phyloP scores from a whole-genome alignment of 2,113 vertebrate species.

The Hassar affinis region DNA sequence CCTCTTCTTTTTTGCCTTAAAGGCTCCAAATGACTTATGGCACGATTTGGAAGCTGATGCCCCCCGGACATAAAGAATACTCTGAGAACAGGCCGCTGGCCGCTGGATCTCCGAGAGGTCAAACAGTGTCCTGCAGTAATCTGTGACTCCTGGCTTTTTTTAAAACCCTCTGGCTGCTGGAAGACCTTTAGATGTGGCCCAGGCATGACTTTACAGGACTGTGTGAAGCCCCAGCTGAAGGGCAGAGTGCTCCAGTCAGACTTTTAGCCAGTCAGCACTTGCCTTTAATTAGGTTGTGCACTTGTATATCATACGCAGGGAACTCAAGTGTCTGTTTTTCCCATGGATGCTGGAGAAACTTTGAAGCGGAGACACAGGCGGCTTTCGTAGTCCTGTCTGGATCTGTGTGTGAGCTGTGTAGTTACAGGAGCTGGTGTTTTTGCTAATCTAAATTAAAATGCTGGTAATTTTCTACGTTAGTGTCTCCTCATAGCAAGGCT shows the following conservation, averaged over 20 bases:
- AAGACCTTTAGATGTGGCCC: background rate
- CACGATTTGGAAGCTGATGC: background rate
- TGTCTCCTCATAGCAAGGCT: background rate
- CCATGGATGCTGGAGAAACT: background rate
- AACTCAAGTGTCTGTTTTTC: background rate
- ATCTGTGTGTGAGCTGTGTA: background rate
- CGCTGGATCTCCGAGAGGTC: background rate
- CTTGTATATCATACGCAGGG: background rate
- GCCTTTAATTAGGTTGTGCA: conserved; percentile 8
- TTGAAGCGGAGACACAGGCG: background rate
- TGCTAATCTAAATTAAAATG: background rate
- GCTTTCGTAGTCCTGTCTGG: background rate
- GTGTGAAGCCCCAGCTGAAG: conserved; percentile 1
- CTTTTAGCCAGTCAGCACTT: conserved; percentile 26
- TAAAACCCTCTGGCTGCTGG: background rate
- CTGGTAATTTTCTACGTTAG: background rate
- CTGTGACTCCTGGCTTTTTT: background rate
- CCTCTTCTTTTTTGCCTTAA: background rate
- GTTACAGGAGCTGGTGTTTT: background rate
- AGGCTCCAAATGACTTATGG: background rate
- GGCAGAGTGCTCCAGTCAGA: background rate
- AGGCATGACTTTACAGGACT: background rate
- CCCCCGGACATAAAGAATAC: background rate
- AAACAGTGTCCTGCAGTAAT: background rate
- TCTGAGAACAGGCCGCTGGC: conserved; percentile 12